Conservation (phyloP, 1,140 invertebrate genomes). For the Contarinia nasturtii region DNA sequence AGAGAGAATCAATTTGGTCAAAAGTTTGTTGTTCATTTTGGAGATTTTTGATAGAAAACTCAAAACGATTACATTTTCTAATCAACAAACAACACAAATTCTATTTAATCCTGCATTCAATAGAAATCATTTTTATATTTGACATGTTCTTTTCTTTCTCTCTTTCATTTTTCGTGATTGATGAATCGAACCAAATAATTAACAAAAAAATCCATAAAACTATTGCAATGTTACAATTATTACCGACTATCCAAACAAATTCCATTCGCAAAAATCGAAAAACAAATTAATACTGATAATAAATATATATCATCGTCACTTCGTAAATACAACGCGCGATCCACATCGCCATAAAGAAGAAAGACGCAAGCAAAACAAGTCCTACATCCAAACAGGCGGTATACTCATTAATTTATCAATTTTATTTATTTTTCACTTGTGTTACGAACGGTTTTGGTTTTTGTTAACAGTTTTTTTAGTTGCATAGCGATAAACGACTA, state of each 20-base stretch:
- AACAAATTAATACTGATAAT: no score
- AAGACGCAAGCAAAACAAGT: slow-evolving; percentile 30
- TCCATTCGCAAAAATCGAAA: no score
- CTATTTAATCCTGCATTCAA: not conserved
- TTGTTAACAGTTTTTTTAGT: not conserved
- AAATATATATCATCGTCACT: not conserved
- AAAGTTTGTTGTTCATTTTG: no score
- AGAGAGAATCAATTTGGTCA: no score
- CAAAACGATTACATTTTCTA: not conserved
- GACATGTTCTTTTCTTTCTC: not conserved
- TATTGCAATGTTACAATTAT: not conserved
- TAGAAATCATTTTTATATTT: not conserved
- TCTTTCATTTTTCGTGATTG: not conserved
- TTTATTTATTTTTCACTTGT: not conserved
- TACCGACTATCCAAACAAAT: no score
- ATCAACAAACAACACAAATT: not conserved
- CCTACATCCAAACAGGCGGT: slow-evolving; percentile 44
- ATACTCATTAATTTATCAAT: slow-evolving; percentile 9
- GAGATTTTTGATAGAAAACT: no score
- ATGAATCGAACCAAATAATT: not conserved
- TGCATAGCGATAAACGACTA: not conserved
- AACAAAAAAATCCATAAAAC: not conserved
- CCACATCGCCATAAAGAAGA: not conserved
- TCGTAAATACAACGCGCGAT: not conserved
- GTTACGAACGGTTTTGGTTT: not conserved